Conservation (phyloP, 2,888 invertebrate genomes). For the Malthinus flaveolus region DNA sequence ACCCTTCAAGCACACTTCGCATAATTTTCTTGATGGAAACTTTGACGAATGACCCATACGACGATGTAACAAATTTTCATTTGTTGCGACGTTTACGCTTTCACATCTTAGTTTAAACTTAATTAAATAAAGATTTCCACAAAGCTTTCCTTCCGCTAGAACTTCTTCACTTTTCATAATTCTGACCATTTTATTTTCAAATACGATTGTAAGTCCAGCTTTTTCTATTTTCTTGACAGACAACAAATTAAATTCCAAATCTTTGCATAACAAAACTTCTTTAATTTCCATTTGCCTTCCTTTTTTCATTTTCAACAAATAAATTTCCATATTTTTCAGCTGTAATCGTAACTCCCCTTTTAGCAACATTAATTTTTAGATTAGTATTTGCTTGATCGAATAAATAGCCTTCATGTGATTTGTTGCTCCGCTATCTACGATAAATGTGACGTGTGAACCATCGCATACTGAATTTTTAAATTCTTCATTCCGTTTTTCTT, state of each 20-base stretch:
- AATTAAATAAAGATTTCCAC: neutral
- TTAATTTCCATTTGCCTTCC: conserved; percentile 9
- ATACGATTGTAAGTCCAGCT: conserved; percentile 7
- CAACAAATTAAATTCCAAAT: conserved; percentile 19
- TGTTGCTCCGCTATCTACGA: conserved; percentile 36
- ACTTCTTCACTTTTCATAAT: conserved; percentile 6
- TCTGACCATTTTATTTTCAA: conserved; percentile 7
- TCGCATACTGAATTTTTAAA: no score
- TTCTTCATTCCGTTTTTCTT: neutral
- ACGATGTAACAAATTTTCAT: no score
- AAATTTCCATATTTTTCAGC: conserved; percentile 32
- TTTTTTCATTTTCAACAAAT: conserved; percentile 16
- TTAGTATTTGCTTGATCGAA: conserved; percentile 19
- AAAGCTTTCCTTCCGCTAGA: neutral
- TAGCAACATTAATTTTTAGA: conserved; percentile 33
- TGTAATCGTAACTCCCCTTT: conserved; percentile 29
- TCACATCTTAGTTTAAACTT: no score
- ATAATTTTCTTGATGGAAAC: neutral
- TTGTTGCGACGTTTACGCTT: no score
- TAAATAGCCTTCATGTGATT: conserved; percentile 31
- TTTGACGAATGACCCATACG: no score
- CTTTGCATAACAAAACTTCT: conserved; percentile 24
- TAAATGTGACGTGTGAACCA: conserved; percentile 24
- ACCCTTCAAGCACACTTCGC: conserved; percentile 23
- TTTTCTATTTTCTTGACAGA: conserved; percentile 26